Percentiles rank a stretch among this genome's conserved stretches.
These are phyloP conservation scores for Dasyornis broadbenti DNA, from an alignment of 2,113 vertebrate genomes.

Conservation along the genomic window DNA sequence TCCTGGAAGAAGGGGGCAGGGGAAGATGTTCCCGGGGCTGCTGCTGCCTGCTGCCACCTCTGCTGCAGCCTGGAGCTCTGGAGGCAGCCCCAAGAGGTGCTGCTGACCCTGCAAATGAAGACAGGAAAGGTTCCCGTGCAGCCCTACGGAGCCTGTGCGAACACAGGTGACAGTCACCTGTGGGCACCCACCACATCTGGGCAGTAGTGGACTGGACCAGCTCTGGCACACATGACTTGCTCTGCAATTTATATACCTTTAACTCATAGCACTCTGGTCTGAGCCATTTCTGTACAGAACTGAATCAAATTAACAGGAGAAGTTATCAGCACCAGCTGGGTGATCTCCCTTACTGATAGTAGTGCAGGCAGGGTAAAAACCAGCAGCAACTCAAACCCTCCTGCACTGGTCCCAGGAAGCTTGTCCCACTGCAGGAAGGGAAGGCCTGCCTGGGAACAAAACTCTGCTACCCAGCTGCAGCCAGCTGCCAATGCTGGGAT, in stretches of 20 bases:
- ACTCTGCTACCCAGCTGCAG: not conserved
- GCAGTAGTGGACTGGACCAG: not conserved
- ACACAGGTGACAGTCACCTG: not conserved
- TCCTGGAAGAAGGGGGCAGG: not conserved
- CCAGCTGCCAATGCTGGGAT: not conserved
- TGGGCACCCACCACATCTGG: not conserved
- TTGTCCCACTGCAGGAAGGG: not conserved
- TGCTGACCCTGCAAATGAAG: not conserved
- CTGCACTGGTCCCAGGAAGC: not conserved
- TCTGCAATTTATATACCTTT: not conserved
- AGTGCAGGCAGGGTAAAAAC: not conserved
- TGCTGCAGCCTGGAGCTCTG: not conserved
- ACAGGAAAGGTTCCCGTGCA: not conserved
- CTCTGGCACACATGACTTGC: not conserved
- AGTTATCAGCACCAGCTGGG: not conserved
- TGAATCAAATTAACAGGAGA: not conserved
- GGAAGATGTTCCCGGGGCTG: not conserved
- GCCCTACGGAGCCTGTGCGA: accelerated
- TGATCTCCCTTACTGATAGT: not conserved
- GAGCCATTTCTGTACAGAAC: not conserved
- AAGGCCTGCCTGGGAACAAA: not conserved
- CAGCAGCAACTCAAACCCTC: not conserved
- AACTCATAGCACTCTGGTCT: not conserved
- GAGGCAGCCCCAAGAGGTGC: not conserved
- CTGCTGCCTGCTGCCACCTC: not conserved